Evolutionary conservation across 2,797 vertebrate genomes (phyloP).

Genomic region (Knipowitschia caucasica): DNA sequence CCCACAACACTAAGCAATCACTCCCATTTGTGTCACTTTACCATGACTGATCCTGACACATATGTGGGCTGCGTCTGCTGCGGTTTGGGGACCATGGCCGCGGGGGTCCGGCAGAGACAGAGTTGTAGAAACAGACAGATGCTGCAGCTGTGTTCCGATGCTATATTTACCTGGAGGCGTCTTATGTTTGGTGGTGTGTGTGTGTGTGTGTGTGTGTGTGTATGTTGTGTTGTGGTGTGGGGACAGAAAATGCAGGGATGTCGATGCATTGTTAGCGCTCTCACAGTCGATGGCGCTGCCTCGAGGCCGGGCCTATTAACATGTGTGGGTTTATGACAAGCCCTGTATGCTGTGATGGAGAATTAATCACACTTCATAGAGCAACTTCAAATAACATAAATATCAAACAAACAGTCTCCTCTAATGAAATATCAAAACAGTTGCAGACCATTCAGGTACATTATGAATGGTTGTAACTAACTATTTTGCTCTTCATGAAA

Average conservation of each 20-base stretch:
- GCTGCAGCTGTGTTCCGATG: slow-evolving; percentile 33
- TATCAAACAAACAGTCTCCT: slow-evolving; percentile 1
- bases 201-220: slow-evolving; percentile 1
- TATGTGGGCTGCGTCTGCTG: slow-evolving; percentile 16
- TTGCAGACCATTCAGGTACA: no score
- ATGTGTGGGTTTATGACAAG: slow-evolving; percentile 5
- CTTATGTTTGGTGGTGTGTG: slow-evolving; percentile 13
- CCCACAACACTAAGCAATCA: slow-evolving; percentile 6
- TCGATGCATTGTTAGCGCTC: slow-evolving; percentile 17
- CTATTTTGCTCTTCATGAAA: no score
- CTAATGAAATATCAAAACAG: not conserved
- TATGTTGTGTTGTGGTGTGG: slow-evolving; percentile 12
- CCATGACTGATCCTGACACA: slow-evolving; percentile 26
- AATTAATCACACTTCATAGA: slow-evolving; percentile 2
- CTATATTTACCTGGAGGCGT: slow-evolving; percentile 23
- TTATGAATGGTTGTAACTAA: no score
- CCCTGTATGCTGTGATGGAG: slow-evolving; percentile 2
- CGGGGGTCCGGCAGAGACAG: slow-evolving; percentile 20
- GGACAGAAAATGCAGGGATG: not conserved
- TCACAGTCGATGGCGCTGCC: slow-evolving; percentile 13
- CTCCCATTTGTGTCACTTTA: slow-evolving; percentile 19
- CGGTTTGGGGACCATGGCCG: slow-evolving; percentile 16
- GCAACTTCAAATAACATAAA: slow-evolving; percentile 1
- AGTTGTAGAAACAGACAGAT: slow-evolving; percentile 46
- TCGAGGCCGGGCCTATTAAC: slow-evolving; percentile 23